Evolutionary conservation across 2,797 vertebrate genomes (phyloP), one percentile per base, ranked within the genome.

Genomic region (Chiloscyllium punctatum): DNA sequence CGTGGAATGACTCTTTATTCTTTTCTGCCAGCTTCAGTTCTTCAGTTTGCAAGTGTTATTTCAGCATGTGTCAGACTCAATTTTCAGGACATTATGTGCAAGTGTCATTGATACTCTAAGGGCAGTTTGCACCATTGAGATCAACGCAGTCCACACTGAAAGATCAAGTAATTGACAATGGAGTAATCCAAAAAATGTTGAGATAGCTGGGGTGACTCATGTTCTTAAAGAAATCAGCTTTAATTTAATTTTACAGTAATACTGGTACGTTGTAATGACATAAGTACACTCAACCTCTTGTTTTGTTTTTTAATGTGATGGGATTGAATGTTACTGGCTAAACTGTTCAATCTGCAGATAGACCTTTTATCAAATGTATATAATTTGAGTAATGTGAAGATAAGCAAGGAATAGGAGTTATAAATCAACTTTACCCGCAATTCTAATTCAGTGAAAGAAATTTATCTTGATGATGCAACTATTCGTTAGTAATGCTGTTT

Each of bases 11-110:
- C 30, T 71, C 48, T 42, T 42, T 53, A 71, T 42, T 74, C 25
- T 42, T 94, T 94, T 25, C 69, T 74, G 42, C 27, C 27, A 94
- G 69, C 27, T 94, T 72, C 48, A 33, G 27, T 15, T 4, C 69
- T 74, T 94, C 92, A 48, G 25, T 51, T 74, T 48, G 27, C 69
- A 74, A 92, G 62, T n/a, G 25, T 74, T 51, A 37, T 74, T 53
- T 74, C 66, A 94, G 66, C 91, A 94, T 69, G 62, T 94, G 91
- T 71, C 91, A 94, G 90, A 62, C n/a, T 94, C 94, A 94, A 94
- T 74, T 51, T 72, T 72, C 27, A 74, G 66, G 94, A 53, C 18
- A 94, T 68, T 42, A 42, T 94, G 62, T 94, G 57, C 66, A 94
- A 94, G 27, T 48, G 5, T 51, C 69, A 74, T 53, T 74, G 69